These are phyloP conservation scores for Mormyrops attenuatus DNA, from an alignment of 2,797 vertebrate genomes.

Conservation along the genomic window DNA sequence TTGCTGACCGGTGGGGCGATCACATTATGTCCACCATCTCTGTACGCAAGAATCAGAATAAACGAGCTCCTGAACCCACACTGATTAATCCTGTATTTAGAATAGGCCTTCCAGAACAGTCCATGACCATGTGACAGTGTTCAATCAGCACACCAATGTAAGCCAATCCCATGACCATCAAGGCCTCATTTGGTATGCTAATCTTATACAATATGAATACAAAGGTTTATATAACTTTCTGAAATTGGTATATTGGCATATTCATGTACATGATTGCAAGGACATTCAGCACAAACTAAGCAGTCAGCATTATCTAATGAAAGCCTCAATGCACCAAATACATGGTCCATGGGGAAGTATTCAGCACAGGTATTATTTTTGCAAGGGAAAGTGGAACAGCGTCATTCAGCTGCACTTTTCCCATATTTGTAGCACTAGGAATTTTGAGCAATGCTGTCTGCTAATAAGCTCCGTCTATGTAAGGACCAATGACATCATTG, in stretches of 20 bases:
- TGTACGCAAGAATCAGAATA: not conserved
- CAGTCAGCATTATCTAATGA: constrained; percentile 9
- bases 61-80: not conserved
- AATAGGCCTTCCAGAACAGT: not conserved
- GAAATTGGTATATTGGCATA: not conserved
- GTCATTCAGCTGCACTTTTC: not conserved
- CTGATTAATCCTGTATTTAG: not conserved
- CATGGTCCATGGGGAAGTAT: not conserved
- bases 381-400: not conserved
- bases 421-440: not conserved
- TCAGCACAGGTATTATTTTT: not conserved
- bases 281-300: not conserved
- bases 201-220: not conserved
- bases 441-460: not conserved
- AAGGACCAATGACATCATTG: not conserved
- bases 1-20: not conserved
- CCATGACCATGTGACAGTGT: not conserved
- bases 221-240: not conserved
- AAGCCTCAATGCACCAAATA: not conserved
- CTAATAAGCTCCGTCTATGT: not conserved
- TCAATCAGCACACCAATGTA: not conserved
- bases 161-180: not conserved
- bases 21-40: not conserved
- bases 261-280: not conserved
- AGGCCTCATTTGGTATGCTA: not conserved